Conservation (phyloP, 1,140 invertebrate genomes). For the Drosophila lini region DNA sequence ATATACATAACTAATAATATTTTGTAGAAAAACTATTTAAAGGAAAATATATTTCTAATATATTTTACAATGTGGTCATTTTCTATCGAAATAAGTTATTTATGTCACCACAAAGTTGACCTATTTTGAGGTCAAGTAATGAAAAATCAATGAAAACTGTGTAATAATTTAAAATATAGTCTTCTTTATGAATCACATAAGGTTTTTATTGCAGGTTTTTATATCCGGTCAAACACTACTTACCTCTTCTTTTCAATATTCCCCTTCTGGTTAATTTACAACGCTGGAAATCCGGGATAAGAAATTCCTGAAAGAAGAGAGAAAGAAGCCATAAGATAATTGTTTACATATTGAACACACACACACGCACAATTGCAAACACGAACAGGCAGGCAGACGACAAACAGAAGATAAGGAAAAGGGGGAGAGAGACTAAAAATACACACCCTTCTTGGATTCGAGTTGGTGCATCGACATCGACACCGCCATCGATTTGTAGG, state of each 20-base stretch:
- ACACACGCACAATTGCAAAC: not conserved
- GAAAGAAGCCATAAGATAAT: constrained; percentile 19
- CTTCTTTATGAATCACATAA: not conserved
- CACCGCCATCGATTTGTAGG: constrained; percentile 46
- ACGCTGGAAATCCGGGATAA: not conserved
- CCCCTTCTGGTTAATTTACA: not conserved
- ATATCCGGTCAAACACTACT: constrained; percentile 9
- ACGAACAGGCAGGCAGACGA: constrained; percentile 21
- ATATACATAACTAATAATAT: no score
- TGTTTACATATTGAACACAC: constrained; percentile 25
- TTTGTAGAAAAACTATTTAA: not conserved
- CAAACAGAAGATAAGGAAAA: constrained; percentile 31
- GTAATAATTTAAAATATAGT: not conserved
- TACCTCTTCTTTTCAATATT: constrained; percentile 10
- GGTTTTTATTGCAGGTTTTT: not conserved
- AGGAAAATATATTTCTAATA: not conserved
- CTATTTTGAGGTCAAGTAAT: not conserved
- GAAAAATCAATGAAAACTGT: not conserved
- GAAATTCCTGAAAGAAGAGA: constrained; percentile 17
- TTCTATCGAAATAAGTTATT: not conserved
- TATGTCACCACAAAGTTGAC: not conserved
- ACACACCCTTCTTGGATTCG: constrained; percentile 64
- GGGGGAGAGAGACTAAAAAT: constrained; percentile 45
- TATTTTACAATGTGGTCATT: not conserved
- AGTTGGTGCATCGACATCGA: constrained; percentile 41